Evolutionary conservation across 2,888 invertebrate genomes (phyloP).

Genomic region (Psylliodes chrysocephalus): DNA sequence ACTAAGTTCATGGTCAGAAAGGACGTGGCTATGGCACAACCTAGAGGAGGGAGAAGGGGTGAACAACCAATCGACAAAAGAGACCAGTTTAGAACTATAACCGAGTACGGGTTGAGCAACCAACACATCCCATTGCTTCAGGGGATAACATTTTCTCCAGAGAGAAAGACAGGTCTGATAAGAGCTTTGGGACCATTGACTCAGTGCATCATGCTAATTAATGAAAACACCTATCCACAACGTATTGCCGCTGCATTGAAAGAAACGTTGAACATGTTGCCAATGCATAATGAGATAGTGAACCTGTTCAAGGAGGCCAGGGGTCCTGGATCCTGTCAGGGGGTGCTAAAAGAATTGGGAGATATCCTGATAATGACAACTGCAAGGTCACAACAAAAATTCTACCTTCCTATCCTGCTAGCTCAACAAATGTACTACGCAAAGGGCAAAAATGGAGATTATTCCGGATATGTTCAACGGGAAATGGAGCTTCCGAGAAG

Average conservation of each 20-base stretch:
- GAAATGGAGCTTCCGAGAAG: too few species aligned
- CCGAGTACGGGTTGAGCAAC: neutral
- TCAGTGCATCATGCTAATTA: too few species aligned
- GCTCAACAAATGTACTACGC: neutral
- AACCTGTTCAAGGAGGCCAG: too few species aligned
- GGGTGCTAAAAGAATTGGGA: too few species aligned
- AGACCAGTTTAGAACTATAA: neutral
- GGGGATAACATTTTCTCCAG: too few species aligned
- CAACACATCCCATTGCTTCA: neutral
- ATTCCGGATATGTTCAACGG: conserved; percentile 10
- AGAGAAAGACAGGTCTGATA: neutral
- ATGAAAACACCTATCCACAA: too few species aligned
- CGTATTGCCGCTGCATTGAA: neutral
- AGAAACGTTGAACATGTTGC: neutral
- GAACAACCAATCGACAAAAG: neutral
- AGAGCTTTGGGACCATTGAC: neutral
- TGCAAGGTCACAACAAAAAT: too few species aligned
- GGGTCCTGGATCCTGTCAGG: too few species aligned
- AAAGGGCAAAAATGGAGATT: conserved; percentile 1
- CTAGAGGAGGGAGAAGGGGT: too few species aligned
- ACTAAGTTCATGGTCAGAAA: neutral
- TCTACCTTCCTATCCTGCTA: too few species aligned
- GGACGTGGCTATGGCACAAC: neutral
- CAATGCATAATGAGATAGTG: neutral
- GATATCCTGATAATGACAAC: too few species aligned